Evolutionary conservation across 2,797 vertebrate genomes (phyloP).

Genomic region (Tapirus indicus): DNA sequence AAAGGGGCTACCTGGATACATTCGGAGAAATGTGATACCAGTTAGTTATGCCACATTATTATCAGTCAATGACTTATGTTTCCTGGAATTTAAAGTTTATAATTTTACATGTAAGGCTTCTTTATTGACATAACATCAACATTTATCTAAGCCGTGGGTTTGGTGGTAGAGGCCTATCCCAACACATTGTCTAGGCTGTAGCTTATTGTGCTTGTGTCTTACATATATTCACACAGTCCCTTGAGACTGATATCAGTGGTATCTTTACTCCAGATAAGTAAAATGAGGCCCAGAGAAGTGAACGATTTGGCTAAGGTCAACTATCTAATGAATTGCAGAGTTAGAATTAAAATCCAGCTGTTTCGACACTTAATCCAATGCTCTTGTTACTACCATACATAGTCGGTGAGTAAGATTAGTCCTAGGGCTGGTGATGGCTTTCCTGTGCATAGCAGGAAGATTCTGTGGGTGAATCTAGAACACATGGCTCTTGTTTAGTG

Average conservation of each 20-base stretch:
- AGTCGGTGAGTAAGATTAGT: neutral
- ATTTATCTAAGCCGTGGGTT: neutral
- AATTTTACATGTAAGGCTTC: neutral
- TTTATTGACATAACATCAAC: neutral
- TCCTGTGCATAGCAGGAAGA: neutral
- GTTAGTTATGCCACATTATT: neutral
- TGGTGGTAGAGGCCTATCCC: neutral
- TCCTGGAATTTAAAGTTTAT: neutral
- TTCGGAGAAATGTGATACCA: neutral
- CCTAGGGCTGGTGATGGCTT: neutral
- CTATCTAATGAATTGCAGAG: neutral
- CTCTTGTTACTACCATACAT: rapidly evolving
- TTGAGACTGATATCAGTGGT: neutral
- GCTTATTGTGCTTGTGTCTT: neutral
- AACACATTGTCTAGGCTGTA: neutral
- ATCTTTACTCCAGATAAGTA: constrained; percentile 19
- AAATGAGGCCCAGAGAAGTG: neutral
- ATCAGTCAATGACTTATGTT: neutral
- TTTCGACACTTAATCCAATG: neutral
- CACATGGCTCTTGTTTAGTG: neutral
- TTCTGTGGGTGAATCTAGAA: neutral
- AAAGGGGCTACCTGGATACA: neutral
- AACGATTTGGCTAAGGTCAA: neutral
- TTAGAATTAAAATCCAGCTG: neutral
- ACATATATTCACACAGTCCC: neutral